Base-by-base conservation (phyloP, 2,113 vertebrate species). In the Blennius ocellaris region DNA sequence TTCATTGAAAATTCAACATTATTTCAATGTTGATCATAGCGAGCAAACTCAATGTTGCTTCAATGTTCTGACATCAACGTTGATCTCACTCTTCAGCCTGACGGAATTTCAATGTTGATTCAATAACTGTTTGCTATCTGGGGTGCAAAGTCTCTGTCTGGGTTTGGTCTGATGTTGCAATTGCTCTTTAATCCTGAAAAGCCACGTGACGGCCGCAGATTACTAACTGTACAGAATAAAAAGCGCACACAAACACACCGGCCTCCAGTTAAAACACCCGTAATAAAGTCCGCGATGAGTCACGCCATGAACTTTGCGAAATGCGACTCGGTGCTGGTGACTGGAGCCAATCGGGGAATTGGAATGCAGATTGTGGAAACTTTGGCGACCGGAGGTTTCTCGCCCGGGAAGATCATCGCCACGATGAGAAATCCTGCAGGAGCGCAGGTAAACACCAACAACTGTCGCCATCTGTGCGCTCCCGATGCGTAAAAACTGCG, bases 321-420 rank as follows among this genome's bases (percentile, higher is more conserved):
- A 53, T 94, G 93, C 61, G 81, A 90, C 61, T 90, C 92, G 8
- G 85, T 95, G 53, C 77, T 94, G 86, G 88, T 94, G 44, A 95
- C 95, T 10, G 93, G 94, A 52, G 93, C 92, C 47, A 94, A 79
- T 74, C 90, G 93, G 1, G 94, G 94, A 11, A 91, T 95, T 63
- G 93, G 94, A 0, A 82, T 94, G 82, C 92, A 95, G 51, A 55
- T 95, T 9, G 94, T 94, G 39, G 64, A 90, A 41, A 92, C 76
- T 1, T 85, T 95, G 64, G 92, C 80, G 0, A 76, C 50, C 11
- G 86, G 88, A 72, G 65, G 5, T 3, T 90, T 83, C 12, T 78
- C 83, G 21, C 94, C 94, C 7, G 90, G 89, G 0, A 79, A 90
- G 53, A 93, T 95, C 7, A 90, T 95, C 5, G 94, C 94, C 11